phyloP scores from a whole-genome alignment of 2,888 invertebrate genomes.

The Rhyacophila evoluta region DNA sequence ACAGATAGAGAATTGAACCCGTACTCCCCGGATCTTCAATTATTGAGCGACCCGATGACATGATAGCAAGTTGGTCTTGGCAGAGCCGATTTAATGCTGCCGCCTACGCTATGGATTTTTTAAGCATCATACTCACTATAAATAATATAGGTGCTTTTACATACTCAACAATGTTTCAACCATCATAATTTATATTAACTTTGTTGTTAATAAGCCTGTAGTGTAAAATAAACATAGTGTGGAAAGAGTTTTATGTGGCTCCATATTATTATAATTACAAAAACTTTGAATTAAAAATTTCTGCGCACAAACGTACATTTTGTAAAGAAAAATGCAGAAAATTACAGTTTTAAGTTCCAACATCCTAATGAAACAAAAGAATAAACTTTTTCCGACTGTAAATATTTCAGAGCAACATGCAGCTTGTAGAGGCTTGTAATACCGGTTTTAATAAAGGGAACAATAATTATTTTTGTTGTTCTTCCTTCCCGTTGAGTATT shows the following conservation, averaged over 20 bases:
- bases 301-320: neutral
- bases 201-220: too few relatives aligned
- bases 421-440: constrained; percentile 1
- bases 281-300: constrained; percentile 12
- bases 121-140: too few relatives aligned
- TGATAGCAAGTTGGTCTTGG: too few relatives aligned
- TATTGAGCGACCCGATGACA: too few relatives aligned
- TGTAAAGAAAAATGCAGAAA: constrained; percentile 13
- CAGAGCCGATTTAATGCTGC: too few relatives aligned
- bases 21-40: too few relatives aligned
- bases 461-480: neutral
- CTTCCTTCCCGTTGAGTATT: neutral
- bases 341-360: constrained; percentile 18
- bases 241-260: neutral
- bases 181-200: too few relatives aligned
- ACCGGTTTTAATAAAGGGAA: neutral
- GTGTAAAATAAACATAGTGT: neutral
- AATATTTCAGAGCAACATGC: constrained; percentile 24
- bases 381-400: neutral
- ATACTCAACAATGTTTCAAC: too few relatives aligned
- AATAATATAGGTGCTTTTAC: too few relatives aligned
- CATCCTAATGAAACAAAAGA: constrained; percentile 19
- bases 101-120: too few relatives aligned
- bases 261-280: neutral
- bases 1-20: too few relatives aligned